Evolutionary conservation across 2,797 vertebrate species (phyloP).

Genomic region (Anguilla anguilla): DNA sequence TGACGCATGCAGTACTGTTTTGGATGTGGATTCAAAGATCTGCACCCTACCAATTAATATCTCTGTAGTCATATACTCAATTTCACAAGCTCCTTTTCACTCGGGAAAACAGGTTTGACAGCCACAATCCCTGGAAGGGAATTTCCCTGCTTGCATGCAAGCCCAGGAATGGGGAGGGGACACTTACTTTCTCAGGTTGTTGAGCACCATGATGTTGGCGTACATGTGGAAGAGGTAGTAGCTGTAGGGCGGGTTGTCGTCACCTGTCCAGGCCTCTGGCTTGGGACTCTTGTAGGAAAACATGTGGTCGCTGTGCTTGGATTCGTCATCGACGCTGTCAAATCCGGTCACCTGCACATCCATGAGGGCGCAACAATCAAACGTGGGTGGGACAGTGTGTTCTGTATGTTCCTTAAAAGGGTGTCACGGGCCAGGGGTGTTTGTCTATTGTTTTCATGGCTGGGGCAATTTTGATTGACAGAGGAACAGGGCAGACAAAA

Average conservation of each 20-base stretch:
- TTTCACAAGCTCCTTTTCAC: neutral
- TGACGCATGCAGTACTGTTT: neutral
- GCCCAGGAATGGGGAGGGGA: neutral
- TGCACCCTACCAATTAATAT: neutral
- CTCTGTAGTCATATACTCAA: neutral
- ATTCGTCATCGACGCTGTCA: slow-evolving; percentile 97
- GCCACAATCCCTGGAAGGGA: neutral
- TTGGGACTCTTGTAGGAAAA: slow-evolving; percentile 93
- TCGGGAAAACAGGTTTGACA: neutral
- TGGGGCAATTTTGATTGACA: neutral
- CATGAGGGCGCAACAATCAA: slow-evolving; percentile 8
- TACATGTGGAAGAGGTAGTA: slow-evolving; percentile 99
- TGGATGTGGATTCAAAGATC: neutral
- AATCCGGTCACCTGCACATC: slow-evolving; percentile 88
- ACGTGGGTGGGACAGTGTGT: neutral
- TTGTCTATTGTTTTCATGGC: neutral
- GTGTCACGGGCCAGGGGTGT: neutral
- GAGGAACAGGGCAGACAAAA: neutral
- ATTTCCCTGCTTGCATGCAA: neutral
- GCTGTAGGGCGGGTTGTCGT: slow-evolving; percentile 93
- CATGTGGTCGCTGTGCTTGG: slow-evolving; percentile 95
- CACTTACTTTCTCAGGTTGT: slow-evolving; percentile 90
- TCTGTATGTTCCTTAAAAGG: neutral
- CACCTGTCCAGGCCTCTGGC: slow-evolving; percentile 89
- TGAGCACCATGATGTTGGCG: slow-evolving; percentile 94